Evolutionary conservation across 2,888 invertebrate genomes (phyloP).

Genomic region (Cryptosula pallasiana): DNA sequence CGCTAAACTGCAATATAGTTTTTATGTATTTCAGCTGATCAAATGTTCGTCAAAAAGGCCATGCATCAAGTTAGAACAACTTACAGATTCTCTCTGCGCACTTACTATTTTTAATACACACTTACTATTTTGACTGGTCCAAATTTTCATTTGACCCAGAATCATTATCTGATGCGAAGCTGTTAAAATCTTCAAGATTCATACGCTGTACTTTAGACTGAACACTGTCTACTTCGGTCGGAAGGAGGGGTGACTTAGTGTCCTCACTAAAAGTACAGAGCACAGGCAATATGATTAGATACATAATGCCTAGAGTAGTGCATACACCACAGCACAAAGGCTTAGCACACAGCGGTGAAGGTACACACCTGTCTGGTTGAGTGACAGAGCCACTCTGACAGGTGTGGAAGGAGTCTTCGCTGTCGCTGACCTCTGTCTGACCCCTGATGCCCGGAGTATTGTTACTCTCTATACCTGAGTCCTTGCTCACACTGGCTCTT

Average conservation of each 20-base stretch:
- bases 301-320: not conserved
- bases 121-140: not conserved
- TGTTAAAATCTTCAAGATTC: not conserved
- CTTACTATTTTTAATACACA: not conserved
- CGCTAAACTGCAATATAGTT: too few relatives aligned
- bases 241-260: not conserved
- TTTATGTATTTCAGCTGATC: too few relatives aligned
- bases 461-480: conserved; percentile 8
- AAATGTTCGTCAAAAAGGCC: too few relatives aligned
- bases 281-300: not conserved
- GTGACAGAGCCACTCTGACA: not conserved
- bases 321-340: too few relatives aligned
- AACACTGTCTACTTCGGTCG: conserved; percentile 9
- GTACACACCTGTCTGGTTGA: not conserved
- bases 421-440: not conserved
- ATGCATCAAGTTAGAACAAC: too few relatives aligned
- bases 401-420: conserved; percentile 23
- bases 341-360: not conserved
- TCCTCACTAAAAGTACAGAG: not conserved
- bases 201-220: conserved; percentile 7
- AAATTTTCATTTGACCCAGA: not conserved
- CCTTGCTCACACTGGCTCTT: not conserved
- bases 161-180: not conserved
- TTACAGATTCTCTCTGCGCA: too few relatives aligned
- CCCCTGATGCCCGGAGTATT: not conserved